phyloP scores from a whole-genome alignment of 2,888 invertebrate genomes.

The Oasisia sp. region DNA sequence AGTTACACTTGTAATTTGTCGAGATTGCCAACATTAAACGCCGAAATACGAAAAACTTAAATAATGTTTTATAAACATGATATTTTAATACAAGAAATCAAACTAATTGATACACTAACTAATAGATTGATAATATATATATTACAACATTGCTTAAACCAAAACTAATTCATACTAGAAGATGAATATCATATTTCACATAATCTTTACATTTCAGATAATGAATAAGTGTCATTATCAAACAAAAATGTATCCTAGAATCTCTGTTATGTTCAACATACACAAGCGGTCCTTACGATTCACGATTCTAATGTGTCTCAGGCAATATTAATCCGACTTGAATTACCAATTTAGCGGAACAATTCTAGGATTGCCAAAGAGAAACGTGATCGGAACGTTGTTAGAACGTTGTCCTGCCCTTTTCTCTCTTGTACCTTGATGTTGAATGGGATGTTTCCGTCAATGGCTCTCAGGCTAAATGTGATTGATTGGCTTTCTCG shows the following conservation, averaged over 20 bases:
- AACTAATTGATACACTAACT: background rate
- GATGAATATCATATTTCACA: background rate
- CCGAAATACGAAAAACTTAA: too few species aligned
- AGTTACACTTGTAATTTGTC: too few species aligned
- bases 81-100: too few species aligned
- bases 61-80: too few species aligned
- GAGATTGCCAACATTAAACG: too few species aligned
- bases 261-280: background rate
- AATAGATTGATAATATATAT: background rate
- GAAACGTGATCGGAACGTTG: background rate
- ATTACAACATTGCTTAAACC: background rate
- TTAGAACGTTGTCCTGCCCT: background rate
- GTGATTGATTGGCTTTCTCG: background rate
- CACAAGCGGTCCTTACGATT: background rate
- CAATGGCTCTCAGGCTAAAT: background rate
- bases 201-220: background rate
- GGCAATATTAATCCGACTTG: background rate
- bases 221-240: background rate
- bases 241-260: background rate
- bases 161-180: background rate
- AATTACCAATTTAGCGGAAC: background rate
- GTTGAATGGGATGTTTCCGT: background rate
- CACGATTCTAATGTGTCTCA: background rate
- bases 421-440: background rate
- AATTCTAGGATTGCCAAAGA: background rate